phyloP scores from a whole-genome alignment of 1,140 invertebrate genomes.

The Danaus plexippus region DNA sequence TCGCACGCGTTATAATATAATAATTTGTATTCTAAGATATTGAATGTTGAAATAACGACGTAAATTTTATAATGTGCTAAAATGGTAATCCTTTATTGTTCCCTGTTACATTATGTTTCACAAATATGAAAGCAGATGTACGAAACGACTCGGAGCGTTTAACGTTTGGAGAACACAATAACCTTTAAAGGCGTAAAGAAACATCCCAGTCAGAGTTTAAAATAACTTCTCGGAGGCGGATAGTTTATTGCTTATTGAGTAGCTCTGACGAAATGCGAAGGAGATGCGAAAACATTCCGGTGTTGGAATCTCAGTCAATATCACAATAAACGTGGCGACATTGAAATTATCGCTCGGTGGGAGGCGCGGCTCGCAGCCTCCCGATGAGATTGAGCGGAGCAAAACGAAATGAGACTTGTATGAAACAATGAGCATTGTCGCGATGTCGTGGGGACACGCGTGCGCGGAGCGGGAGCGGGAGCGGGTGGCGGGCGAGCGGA shows the following conservation, averaged over 20 bases:
- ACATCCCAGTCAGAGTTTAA: conserved; percentile 52
- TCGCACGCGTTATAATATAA: too few relatives aligned
- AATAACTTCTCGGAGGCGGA: conserved; percentile 66
- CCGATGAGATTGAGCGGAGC: conserved; percentile 42
- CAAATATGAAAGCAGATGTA: conserved; percentile 9
- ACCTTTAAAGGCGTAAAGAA: conserved; percentile 67
- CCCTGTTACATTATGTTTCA: too few relatives aligned
- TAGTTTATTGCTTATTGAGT: conserved; percentile 71
- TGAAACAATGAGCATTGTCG: conserved; percentile 67
- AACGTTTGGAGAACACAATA: conserved; percentile 65
- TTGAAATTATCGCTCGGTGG: conserved; percentile 67
- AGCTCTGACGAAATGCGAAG: conserved; percentile 56
- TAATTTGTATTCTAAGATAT: too few relatives aligned
- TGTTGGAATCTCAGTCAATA: conserved; percentile 65
- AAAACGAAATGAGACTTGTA: conserved; percentile 63
- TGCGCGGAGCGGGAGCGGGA: conserved; percentile 23
- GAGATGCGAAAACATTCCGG: conserved; percentile 51
- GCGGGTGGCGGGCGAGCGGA: conserved; percentile 30
- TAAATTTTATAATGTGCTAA: conserved; percentile 1
- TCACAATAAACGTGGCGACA: conserved; percentile 63
- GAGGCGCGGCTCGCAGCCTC: conserved; percentile 45
- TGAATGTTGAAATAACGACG: not conserved
- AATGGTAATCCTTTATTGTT: too few relatives aligned
- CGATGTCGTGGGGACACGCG: conserved; percentile 24
- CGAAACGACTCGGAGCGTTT: conserved; percentile 24